Evolutionary conservation across 2,888 invertebrate species (phyloP), one percentile per base, ranked within the genome.

Genomic region (Polia nebulosa): DNA sequence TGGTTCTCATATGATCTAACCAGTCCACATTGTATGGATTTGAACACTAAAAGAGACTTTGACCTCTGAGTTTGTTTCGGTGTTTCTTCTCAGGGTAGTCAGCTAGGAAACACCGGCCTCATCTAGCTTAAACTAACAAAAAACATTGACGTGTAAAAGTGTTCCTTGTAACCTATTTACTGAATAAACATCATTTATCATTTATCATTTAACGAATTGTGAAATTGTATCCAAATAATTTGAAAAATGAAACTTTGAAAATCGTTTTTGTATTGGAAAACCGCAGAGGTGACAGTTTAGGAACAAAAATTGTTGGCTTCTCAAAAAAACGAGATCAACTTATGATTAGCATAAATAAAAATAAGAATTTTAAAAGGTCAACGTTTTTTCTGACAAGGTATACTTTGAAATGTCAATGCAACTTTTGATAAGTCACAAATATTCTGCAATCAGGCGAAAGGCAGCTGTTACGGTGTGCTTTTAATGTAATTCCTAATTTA

Each of bases 271-370:
- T 7, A 52, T 52, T 59, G 1, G 6, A 64, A 71, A 55, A 39
- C 44, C 34, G 9, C 51, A 25, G 44, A 67, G 15, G 1, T 49
- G 15, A 25, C 5, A 55, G 20, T 36, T 56, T 57, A 13, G 20
- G 58, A 58, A 62, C 32, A 58, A 29, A 56, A 68, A 25, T 44
- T 41, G n/a, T 49, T 34, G 13, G 34, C 34, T 63, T 59, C 27
- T 29, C 25, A 22, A 58, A 64, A 61, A 8, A 77, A 34, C 5
- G 20, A 22, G 49, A 77, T 64, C 56, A 49, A 64, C n/a, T 76
- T 64, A 60, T 9, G 29, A 59, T 57, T 34, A 20, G 57, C 44
- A 70, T 51, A 8, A 29, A 45, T 52, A 32, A 25, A 22, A 60
- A 60, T 41, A 25, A 49, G 3, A 39, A 17, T 29, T 20, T 44